phyloP scores from a whole-genome alignment of 2,797 vertebrate genomes.

The Sebastes goodei region DNA sequence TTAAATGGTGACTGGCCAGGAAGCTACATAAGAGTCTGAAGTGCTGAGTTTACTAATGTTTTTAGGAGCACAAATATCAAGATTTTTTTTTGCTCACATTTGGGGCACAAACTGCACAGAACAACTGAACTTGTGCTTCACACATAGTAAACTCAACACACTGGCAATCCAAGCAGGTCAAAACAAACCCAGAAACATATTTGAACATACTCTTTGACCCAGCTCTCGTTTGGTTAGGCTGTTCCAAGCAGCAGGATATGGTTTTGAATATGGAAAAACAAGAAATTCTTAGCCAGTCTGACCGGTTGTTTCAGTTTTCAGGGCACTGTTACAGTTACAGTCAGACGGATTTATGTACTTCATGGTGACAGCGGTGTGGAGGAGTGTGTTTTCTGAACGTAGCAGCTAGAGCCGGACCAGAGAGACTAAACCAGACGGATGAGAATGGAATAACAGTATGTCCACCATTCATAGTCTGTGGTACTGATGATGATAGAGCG shows the following conservation, averaged over 20 bases:
- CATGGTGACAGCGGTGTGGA: background rate
- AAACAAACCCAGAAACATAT: background rate
- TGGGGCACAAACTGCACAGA: background rate
- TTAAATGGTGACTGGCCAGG: background rate
- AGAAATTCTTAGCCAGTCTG: background rate
- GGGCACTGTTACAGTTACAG: constrained; percentile 1
- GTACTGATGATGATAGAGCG: background rate
- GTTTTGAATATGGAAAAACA: background rate
- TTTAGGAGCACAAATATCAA: background rate
- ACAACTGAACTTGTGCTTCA: background rate
- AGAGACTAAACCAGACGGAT: background rate
- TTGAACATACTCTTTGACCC: constrained; percentile 10
- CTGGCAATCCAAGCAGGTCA: background rate
- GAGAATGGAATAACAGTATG: background rate
- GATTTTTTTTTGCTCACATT: background rate
- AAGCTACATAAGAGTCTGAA: background rate
- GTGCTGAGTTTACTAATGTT: background rate
- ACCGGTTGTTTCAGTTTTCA: background rate
- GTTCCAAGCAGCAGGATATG: constrained; percentile 28
- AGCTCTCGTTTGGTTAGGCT: constrained; percentile 36
- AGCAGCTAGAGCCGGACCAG: constrained; percentile 12
- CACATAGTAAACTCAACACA: background rate
- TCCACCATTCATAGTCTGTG: constrained; percentile 16
- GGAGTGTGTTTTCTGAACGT: background rate
- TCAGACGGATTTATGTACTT: background rate